A percentile compares a stretch with the other conserved stretches of the same genome.
These are phyloP conservation scores for Yponomeuta plumbellus DNA, from an alignment of 2,888 invertebrate genomes.

Conservation along the genomic window DNA sequence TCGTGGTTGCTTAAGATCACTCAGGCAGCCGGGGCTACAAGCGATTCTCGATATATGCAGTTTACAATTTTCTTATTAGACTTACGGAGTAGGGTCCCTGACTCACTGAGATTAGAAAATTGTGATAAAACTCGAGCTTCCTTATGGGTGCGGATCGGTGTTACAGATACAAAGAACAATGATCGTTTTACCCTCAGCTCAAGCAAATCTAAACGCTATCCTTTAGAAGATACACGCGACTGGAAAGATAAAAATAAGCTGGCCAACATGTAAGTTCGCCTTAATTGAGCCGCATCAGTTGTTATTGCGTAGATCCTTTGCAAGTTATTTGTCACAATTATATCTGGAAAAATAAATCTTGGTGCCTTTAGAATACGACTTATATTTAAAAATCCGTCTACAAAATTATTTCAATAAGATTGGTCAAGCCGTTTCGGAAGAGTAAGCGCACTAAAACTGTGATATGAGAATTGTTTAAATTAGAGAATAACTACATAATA, in stretches of 20 bases:
- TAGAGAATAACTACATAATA: too few species aligned
- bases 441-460: too few species aligned
- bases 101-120: slow-evolving; percentile 66
- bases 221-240: background rate
- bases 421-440: too few species aligned
- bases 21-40: too few species aligned
- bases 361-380: too few species aligned
- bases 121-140: slow-evolving; percentile 52
- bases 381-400: too few species aligned
- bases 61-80: background rate
- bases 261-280: slow-evolving; percentile 29
- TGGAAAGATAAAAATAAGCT: background rate
- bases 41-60: too few species aligned
- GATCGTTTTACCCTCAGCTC: background rate
- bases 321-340: background rate
- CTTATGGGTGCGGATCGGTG: slow-evolving; percentile 60
- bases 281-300: slow-evolving; percentile 43
- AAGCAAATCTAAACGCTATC: background rate
- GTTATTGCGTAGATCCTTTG: slow-evolving; percentile 23
- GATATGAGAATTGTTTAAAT: too few species aligned
- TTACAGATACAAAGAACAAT: slow-evolving; percentile 37
- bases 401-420: too few species aligned
- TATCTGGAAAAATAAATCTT: too few species aligned
- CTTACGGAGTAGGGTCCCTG: slow-evolving; percentile 25
- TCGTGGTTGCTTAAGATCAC: too few species aligned